Conservation (phyloP, 1,140 invertebrate species). For the Metaphire vulgaris region DNA sequence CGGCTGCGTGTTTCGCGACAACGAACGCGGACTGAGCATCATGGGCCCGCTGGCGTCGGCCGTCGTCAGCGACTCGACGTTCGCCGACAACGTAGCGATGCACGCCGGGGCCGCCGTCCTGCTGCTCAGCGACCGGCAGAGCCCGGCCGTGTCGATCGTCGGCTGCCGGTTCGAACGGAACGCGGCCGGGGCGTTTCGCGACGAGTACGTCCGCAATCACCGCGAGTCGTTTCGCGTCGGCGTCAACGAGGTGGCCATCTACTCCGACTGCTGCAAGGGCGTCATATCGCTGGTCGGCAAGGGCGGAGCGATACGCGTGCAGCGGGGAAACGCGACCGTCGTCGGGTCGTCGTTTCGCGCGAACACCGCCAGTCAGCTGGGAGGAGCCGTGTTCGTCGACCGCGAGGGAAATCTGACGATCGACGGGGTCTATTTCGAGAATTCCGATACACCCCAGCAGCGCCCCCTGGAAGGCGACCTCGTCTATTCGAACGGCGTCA, state of each 20-base stretch:
- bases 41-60: constrained; percentile 12
- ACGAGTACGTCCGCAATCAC: neutral
- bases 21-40: constrained; percentile 20
- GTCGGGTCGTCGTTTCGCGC: constrained; percentile 1
- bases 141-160: neutral
- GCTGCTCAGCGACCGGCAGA: constrained; percentile 1
- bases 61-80: constrained; percentile 8
- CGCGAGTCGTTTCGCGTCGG: constrained; percentile 10
- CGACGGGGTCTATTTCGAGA: neutral
- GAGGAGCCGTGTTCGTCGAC: constrained; percentile 15
- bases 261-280: neutral
- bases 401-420: neutral
- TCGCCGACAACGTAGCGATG: constrained; percentile 16
- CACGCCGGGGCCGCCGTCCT: constrained; percentile 21
- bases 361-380: constrained; percentile 14
- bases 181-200: constrained; percentile 9
- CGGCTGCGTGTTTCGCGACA: constrained; percentile 17
- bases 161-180: constrained; percentile 21
- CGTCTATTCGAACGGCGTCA: constrained; percentile 5
- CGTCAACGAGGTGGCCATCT: constrained; percentile 1
- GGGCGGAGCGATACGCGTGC: constrained; percentile 15
- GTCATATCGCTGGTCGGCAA: constrained; percentile 20
- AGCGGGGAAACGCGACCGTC: neutral
- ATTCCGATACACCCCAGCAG: neutral
- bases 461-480: constrained; percentile 11